These are phyloP conservation scores for Smutsia gigantea DNA, from an alignment of 2,797 vertebrate species.

Conservation along the genomic window DNA sequence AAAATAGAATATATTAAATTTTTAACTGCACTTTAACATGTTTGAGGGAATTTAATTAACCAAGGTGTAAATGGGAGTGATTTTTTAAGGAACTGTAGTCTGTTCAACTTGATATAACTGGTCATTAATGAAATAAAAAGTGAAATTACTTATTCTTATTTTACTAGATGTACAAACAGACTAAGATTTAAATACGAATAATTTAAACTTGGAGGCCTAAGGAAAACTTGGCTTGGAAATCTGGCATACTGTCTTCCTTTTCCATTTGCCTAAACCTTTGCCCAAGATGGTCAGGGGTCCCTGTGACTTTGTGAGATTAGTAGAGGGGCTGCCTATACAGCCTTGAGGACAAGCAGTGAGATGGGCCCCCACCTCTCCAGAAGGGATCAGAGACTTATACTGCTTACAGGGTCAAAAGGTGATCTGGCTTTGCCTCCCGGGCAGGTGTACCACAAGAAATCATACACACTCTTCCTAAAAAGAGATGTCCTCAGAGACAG, in stretches of 20 bases:
- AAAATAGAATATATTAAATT: conserved; percentile 49
- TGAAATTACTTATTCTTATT: conserved; percentile 32
- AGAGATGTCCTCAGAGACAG: neutral
- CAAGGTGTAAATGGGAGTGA: neutral
- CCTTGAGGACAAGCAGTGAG: neutral
- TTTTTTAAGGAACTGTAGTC: neutral
- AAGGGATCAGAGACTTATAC: neutral
- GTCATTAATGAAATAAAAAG: conserved; percentile 23
- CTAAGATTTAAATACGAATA: neutral
- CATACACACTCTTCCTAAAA: neutral
- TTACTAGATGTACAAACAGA: neutral
- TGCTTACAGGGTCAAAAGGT: neutral
- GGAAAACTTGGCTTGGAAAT: neutral
- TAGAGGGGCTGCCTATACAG: neutral
- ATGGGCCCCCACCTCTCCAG: neutral
- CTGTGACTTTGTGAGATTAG: neutral
- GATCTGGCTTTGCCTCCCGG: neutral
- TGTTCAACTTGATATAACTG: conserved; percentile 13
- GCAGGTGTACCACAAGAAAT: neutral
- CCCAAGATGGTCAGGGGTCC: neutral
- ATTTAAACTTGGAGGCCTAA: neutral
- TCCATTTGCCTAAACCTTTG: neutral
- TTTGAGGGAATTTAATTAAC: conserved; percentile 48
- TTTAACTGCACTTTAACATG: conserved; percentile 19
- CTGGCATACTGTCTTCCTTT: neutral